Percentiles rank a stretch among this genome's conserved stretches.
These are phyloP conservation scores for Sceliomorpha sp. DNA, from an alignment of 2,888 invertebrate genomes.

Conservation along the genomic window DNA sequence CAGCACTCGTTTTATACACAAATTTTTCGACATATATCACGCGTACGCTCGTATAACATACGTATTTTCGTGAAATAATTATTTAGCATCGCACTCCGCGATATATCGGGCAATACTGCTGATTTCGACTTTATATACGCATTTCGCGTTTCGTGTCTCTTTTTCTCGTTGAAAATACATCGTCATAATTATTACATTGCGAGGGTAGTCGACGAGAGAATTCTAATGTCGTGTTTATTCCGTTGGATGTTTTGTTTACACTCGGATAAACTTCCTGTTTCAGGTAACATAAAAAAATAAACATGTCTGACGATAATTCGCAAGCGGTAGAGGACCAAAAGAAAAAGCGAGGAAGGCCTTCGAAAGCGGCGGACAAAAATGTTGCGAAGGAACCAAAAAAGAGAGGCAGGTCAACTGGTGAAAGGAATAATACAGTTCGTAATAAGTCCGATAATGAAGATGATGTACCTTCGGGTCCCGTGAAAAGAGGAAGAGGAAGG, in stretches of 20 bases:
- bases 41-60: no score
- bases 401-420: constrained; percentile 71
- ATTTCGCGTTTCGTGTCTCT: no score
- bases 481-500: constrained; percentile 76
- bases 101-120: no score
- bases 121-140: no score
- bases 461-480: constrained; percentile 73
- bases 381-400: constrained; percentile 76
- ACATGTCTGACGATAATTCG: constrained; percentile 79
- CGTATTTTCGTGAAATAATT: no score
- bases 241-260: neutral
- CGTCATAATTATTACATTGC: no score
- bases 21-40: no score
- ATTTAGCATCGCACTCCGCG: no score
- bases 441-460: constrained; percentile 77
- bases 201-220: no score
- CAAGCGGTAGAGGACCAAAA: constrained; percentile 78
- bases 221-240: no score
- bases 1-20: no score
- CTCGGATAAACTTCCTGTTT: constrained; percentile 5
- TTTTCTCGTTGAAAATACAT: no score
- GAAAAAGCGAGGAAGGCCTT: constrained; percentile 78
- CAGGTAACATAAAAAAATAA: constrained; percentile 36
- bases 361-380: constrained; percentile 70
- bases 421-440: constrained; percentile 73